These are phyloP conservation scores for Proisotoma minuta DNA, from an alignment of 2,888 invertebrate genomes.

Conservation along the genomic window DNA sequence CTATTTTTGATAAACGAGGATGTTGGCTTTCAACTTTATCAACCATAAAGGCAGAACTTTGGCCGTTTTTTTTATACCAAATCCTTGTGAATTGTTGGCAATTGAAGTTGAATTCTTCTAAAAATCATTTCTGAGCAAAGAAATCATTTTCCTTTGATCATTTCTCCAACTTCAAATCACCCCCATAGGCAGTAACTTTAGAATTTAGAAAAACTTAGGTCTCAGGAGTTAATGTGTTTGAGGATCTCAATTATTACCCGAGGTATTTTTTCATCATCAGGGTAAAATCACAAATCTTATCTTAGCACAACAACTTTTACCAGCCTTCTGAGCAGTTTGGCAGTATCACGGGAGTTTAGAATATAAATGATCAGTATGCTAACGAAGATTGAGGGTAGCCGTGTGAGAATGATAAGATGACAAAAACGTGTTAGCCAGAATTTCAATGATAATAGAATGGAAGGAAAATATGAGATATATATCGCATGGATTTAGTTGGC, in stretches of 20 bases:
- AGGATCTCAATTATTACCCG: too few species aligned
- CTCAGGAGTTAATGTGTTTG: too few species aligned
- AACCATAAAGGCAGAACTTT: too few species aligned
- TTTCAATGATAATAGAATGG: not conserved
- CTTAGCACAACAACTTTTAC: not conserved
- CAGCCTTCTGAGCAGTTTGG: too few species aligned
- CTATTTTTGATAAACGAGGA: too few species aligned
- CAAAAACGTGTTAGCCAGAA: conserved; percentile 17
- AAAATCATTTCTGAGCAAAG: not conserved
- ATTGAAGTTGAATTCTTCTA: not conserved
- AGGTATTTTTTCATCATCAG: not conserved
- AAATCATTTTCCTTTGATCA: not conserved
- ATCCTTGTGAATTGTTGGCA: too few species aligned
- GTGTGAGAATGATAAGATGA: conserved; percentile 16
- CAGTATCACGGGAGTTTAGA: too few species aligned
- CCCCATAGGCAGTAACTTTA: not conserved
- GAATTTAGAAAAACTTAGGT: too few species aligned
- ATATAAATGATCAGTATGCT: conserved; percentile 4
- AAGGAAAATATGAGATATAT: not conserved
- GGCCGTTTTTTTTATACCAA: too few species aligned
- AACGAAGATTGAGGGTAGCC: conserved; percentile 1
- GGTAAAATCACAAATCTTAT: not conserved
- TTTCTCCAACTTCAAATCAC: not conserved
- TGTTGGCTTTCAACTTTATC: too few species aligned
- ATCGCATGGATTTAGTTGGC: conserved; percentile 4